phyloP scores from a whole-genome alignment of 2,113 vertebrate species.

The Lepisosteus oculatus region DNA sequence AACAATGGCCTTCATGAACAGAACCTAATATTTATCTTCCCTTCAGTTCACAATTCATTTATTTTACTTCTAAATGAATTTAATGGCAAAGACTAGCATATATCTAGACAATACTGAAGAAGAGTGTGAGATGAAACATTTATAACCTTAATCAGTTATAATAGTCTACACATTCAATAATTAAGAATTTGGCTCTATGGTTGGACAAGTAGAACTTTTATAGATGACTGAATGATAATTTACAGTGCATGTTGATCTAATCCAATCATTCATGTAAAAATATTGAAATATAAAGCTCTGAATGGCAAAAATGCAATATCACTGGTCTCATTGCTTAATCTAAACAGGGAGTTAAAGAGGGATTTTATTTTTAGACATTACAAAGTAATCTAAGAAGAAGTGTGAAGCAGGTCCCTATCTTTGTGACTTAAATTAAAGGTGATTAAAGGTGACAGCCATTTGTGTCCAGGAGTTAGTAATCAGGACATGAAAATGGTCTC shows the following conservation, averaged over 20 bases:
- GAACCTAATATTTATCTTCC: not conserved
- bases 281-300: conserved; percentile 4
- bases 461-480: too few species aligned
- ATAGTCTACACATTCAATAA: conserved; percentile 38
- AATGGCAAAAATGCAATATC: not conserved
- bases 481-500: too few species aligned
- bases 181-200: conserved; percentile 36
- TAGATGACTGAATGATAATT: conserved; percentile 32
- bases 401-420: too few species aligned
- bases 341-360: too few species aligned
- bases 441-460: too few species aligned
- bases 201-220: conserved; percentile 33
- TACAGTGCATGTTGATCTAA: conserved; percentile 44
- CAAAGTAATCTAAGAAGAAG: too few species aligned
- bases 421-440: too few species aligned
- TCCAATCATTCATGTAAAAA: conserved; percentile 9
- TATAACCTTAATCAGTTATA: conserved; percentile 22
- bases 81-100: not conserved
- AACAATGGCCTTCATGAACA: conserved; percentile 4
- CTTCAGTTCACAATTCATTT: conserved; percentile 1
- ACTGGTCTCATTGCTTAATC: too few species aligned
- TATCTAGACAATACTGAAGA: not conserved
- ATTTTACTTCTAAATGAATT: not conserved
- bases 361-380: too few species aligned
- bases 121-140: conserved; percentile 29